Conservation (phyloP, 2,797 vertebrate genomes). For the Diceros bicornis region DNA sequence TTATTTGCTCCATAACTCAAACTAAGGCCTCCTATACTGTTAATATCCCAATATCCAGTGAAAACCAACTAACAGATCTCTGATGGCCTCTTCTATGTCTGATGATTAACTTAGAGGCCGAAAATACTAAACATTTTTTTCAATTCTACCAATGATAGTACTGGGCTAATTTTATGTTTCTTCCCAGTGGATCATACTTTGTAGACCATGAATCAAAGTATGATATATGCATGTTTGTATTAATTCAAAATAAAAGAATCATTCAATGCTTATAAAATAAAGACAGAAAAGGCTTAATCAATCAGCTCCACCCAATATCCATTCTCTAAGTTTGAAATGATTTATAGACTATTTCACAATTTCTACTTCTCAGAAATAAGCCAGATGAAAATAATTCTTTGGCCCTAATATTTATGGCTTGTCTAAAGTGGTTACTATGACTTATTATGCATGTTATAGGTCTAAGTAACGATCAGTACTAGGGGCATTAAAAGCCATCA, state of each 20-base stretch:
- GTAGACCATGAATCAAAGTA: neutral
- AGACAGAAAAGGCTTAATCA: neutral
- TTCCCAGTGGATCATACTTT: neutral
- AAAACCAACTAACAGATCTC: neutral
- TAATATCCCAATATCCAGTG: neutral
- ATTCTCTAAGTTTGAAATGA: constrained; percentile 15
- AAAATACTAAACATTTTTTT: neutral
- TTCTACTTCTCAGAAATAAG: constrained; percentile 24
- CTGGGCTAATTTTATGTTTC: neutral
- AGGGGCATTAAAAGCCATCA: neutral
- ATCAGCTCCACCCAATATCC: neutral
- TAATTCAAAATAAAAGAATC: constrained; percentile 14
- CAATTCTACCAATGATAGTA: neutral
- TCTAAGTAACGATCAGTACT: neutral
- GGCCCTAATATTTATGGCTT: neutral
- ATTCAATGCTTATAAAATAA: neutral
- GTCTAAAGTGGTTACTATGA: neutral
- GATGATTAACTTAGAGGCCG: neutral
- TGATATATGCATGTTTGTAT: neutral
- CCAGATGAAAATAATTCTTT: neutral
- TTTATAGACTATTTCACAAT: neutral
- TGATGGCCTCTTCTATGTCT: neutral
- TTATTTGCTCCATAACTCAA: neutral
- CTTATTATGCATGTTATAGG: neutral
- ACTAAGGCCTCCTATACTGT: neutral